Conservation (phyloP, 2,113 vertebrate species). For the Castor canadensis region DNA sequence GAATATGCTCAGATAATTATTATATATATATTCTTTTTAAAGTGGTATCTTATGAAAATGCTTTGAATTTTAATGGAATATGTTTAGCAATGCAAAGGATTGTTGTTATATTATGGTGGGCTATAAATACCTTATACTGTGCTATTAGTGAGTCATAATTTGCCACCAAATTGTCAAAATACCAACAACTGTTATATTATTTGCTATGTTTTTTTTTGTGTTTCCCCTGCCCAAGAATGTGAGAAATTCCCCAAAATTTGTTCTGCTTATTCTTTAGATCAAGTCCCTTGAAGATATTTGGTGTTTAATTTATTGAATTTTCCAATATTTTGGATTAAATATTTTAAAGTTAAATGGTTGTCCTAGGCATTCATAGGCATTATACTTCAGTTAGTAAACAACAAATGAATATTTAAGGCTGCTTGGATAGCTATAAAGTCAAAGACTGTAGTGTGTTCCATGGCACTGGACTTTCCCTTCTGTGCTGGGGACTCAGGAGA, state of each 20-base stretch:
- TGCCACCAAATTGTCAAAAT: not conserved
- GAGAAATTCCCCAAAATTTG: not conserved
- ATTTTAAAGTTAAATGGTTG: not conserved
- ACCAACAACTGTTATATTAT: not conserved
- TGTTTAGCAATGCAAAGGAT: not conserved
- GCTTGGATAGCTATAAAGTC: not conserved
- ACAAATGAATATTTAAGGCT: not conserved
- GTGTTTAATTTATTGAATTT: not conserved
- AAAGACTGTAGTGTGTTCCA: not conserved
- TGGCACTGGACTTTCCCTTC: not conserved
- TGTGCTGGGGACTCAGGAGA: not conserved
- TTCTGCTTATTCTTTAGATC: not conserved
- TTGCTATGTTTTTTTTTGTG: not conserved
- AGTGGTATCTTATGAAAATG: not conserved
- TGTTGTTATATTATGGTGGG: not conserved
- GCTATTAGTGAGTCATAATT: not conserved
- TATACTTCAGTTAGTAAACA: not conserved
- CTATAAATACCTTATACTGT: not conserved
- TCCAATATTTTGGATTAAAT: not conserved
- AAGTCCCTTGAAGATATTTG: not conserved
- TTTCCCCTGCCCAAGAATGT: not conserved
- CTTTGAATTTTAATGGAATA: not conserved
- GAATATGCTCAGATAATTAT: not conserved
- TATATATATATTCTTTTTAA: not conserved
- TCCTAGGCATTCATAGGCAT: not conserved